phyloP scores from a whole-genome alignment of 1,140 invertebrate species.

The Drosophila lacertosa region DNA sequence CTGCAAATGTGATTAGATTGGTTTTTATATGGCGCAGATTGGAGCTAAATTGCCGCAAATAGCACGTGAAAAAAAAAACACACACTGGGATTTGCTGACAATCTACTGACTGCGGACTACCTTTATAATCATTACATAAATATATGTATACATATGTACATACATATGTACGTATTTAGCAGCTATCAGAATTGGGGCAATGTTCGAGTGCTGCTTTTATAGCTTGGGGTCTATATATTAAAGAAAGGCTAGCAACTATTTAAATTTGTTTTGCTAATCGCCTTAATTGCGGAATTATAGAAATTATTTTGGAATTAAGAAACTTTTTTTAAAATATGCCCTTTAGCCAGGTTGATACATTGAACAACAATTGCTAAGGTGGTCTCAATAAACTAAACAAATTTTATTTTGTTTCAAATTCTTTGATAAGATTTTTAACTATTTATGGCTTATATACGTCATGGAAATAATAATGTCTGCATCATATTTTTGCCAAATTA shows the following conservation, averaged over 20 bases:
- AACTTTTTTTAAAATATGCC: no score
- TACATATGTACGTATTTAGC: background rate
- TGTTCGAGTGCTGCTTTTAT: slow-evolving; percentile 15
- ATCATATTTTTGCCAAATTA: no score
- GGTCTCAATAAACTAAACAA: background rate
- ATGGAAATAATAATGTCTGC: no score
- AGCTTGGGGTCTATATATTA: background rate
- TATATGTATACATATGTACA: slow-evolving; percentile 5
- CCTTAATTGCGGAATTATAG: background rate
- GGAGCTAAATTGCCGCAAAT: background rate
- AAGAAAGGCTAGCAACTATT: background rate
- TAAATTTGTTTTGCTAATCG: background rate
- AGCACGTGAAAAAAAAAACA: background rate
- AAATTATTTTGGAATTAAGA: no score
- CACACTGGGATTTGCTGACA: slow-evolving; percentile 15
- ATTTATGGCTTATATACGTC: background rate
- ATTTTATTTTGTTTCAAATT: background rate
- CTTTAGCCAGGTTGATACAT: no score
- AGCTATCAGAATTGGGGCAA: background rate
- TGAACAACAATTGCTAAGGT: background rate
- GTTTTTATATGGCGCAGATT: slow-evolving; percentile 37
- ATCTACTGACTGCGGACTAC: slow-evolving; percentile 46
- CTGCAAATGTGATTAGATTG: slow-evolving; percentile 43
- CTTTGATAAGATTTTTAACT: background rate
- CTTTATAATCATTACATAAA: slow-evolving; percentile 46